Evolutionary conservation across 2,113 vertebrate species (phyloP), one percentile per base, ranked within the genome.

Genomic region (Xenus cinereus): DNA sequence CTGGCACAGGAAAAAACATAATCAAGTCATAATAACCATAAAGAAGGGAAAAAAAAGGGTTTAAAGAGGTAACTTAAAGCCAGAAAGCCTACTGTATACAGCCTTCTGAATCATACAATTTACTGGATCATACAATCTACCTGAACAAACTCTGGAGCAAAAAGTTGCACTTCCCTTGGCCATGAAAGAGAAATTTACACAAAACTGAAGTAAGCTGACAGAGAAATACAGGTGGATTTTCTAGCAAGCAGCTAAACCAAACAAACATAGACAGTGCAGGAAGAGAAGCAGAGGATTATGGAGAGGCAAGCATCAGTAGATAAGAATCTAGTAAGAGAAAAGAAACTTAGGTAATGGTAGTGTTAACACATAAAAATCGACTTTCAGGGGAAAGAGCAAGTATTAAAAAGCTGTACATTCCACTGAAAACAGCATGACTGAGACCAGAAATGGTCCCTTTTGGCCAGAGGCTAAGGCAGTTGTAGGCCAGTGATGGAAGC

Each of bases 361-460:
- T 12, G 6, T 32, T 82, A 57, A 39, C 11, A 63, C 8, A n/a
- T 62, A 39, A 63, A 84, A 95, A 89, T 45, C 27, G 69, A 62
- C 0, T 0, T 53, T 3, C 4, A 66, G 30, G 10, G 7, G 8
- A 28, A 87, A 87, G 6, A 51, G 3, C 1, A 48, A 39, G 33
- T n/a, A 41, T 62, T 53, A 53, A 56, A 66, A 89, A 85, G 8
- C 50, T 60, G 16, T 8, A 41, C 8, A 15, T 84, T 81, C 26
- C 63, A 63, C 19, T 75, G 45, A 75, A 93, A 81, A 13, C 2
- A 2, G 3, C 16, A 62, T 54, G 32, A 45, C 14, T 43, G 19
- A 81, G 27, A 84, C 21, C 24, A 66, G 63, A 95, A 93, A 48
- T 45, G 2, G 0, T 39, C 12, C 23, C 7, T 41, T 91, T 48